Percentiles rank a stretch among this genome's conserved stretches.
Conservation (phyloP, 1,140 invertebrate species). For the Globodera ellingtonae region DNA sequence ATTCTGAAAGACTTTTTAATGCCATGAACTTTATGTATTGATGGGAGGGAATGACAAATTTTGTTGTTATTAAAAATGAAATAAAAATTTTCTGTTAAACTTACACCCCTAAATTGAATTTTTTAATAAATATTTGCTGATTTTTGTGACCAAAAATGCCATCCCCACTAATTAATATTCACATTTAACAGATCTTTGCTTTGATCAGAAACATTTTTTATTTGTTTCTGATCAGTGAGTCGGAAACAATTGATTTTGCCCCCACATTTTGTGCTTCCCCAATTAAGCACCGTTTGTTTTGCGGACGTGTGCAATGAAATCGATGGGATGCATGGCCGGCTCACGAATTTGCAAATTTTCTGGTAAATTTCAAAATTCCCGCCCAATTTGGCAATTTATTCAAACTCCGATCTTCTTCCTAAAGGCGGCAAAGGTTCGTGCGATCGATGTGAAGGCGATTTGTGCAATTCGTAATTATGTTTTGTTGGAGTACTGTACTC, state of each 20-base stretch:
- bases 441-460: background rate
- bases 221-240: background rate
- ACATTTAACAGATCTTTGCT: too few relatives aligned
- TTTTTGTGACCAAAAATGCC: background rate
- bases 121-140: background rate
- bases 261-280: background rate
- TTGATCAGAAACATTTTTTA: background rate
- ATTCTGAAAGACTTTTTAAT: too few relatives aligned
- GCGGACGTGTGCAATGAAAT: slow-evolving; percentile 23
- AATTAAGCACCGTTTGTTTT: slow-evolving; percentile 20
- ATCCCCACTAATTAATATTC: too few relatives aligned
- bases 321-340: slow-evolving; percentile 8
- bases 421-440: background rate
- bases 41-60: too few relatives aligned
- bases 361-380: background rate
- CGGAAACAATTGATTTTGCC: background rate
- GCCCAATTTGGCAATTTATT: background rate
- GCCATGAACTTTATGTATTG: too few relatives aligned
- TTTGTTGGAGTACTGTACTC: background rate
- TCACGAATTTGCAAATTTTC: slow-evolving; percentile 29
- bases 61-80: too few relatives aligned
- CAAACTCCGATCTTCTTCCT: background rate
- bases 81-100: too few relatives aligned
- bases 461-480: background rate
- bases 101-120: background rate